Evolutionary conservation across 2,113 vertebrate species (phyloP).

Genomic region (Odontophorus gujanensis): DNA sequence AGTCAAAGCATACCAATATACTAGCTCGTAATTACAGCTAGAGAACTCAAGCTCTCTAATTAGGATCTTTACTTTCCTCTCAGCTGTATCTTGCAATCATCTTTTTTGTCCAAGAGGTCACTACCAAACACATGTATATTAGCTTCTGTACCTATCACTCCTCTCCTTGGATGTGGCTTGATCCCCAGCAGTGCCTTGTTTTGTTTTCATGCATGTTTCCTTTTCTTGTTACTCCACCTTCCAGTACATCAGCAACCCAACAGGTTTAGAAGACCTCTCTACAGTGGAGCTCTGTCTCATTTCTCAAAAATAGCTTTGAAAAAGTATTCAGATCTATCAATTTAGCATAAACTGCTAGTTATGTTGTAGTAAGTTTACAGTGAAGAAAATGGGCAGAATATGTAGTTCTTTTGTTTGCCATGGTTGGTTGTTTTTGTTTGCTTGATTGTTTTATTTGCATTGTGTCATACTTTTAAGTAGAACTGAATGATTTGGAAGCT

Average conservation of each 20-base stretch:
- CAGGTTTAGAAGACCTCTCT: not conserved
- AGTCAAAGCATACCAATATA: not conserved
- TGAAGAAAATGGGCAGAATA: not conserved
- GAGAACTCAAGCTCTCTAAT: not conserved
- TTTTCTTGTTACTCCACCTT: not conserved
- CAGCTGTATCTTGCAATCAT: not conserved
- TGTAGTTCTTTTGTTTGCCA: not conserved
- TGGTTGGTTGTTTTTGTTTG: not conserved
- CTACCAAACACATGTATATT: not conserved
- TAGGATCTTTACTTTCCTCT: not conserved
- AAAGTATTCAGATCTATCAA: not conserved
- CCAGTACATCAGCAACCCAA: not conserved
- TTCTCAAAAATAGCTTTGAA: not conserved
- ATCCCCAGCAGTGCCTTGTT: not conserved
- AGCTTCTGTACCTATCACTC: accelerated
- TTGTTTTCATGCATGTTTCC: not conserved
- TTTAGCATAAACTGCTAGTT: not conserved
- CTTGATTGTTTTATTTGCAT: not conserved
- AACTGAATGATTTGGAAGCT: not conserved
- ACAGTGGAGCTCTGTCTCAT: not conserved
- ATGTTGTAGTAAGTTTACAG: not conserved
- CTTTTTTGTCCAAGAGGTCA: not conserved
- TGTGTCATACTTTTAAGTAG: not conserved
- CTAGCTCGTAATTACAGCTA: not conserved
- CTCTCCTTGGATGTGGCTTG: not conserved